Base-by-base conservation (phyloP, 2,113 vertebrate genomes). In the Dolichallabes microphthalmus region DNA sequence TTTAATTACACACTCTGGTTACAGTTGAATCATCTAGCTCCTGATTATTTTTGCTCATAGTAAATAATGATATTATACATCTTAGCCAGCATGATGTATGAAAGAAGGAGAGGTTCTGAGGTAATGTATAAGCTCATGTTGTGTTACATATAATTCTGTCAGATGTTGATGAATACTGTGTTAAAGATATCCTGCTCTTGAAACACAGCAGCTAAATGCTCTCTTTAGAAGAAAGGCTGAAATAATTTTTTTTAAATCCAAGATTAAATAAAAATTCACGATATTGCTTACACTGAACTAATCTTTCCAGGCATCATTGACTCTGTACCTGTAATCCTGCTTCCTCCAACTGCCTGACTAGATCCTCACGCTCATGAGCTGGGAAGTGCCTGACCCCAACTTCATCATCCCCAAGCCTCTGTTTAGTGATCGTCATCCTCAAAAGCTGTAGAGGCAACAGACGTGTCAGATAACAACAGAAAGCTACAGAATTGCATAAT, bases 361-460 rank as follows among this genome's bases (percentile, higher is more conserved):
- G 93, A 90, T 98, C 97, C 89, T 98, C 97, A 2, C 98, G 94
- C 39, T 99, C 98, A 1, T 99, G 97, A 19, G 97, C 96, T 3
- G 97, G 97, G 78, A 99, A 99, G 90, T 99, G 96, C 3, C 98
- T 95, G 30, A 94, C 90, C 0, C 98, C 97, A 0, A 97, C 96
- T 89, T 98, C 97, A 85, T 99, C 98, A 6, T 98, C 98, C 50
- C 97, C 97, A 1, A 99, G 94, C 82, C 98, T 95, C 88, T 99
- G 98, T 89, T 97, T 99, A 78, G 98, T 97, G 86, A 99, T 99
- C 22, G 98, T 98, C 97, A 99, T 98, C 90, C 98, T 94, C 64
- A 99, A 92, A 75, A 99, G 96, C 98, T 99, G 91, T 0, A 14
- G 82, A 81, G 9, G 53, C 61, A 27, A 53, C 12, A 80, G 17